Evolutionary conservation across 2,888 invertebrate species (phyloP).

Genomic region (Drosophila yooni): DNA sequence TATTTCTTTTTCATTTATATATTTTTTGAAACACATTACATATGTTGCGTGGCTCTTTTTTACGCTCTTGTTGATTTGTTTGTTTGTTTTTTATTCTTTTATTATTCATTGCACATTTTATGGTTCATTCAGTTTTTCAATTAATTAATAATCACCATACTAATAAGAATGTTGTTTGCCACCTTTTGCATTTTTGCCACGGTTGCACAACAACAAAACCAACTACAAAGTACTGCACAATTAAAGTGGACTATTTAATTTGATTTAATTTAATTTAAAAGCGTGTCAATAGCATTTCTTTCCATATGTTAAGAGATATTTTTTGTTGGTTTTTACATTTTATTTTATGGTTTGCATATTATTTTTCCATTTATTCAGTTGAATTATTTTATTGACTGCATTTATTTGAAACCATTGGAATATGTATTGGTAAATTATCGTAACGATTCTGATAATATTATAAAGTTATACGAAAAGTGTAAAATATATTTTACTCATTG

Average conservation of each 20-base stretch:
- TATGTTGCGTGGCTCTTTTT: slow-evolving; percentile 46
- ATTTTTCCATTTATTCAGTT: slow-evolving; percentile 3
- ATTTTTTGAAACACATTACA: slow-evolving; percentile 44
- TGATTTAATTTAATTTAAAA: slow-evolving; percentile 62
- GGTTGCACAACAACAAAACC: not conserved
- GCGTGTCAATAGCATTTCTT: slow-evolving; percentile 68
- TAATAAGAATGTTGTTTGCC: slow-evolving; percentile 63
- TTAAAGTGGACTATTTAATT: slow-evolving; percentile 61
- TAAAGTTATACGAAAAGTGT: not conserved
- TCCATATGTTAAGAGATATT: slow-evolving; percentile 44
- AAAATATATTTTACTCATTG: not conserved
- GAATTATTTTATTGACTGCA: slow-evolving; percentile 46
- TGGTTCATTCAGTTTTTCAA: slow-evolving; percentile 77
- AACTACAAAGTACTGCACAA: slow-evolving; percentile 31
- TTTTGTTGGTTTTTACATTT: not conserved
- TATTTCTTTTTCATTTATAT: slow-evolving; percentile 15
- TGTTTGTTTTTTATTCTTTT: slow-evolving; percentile 33
- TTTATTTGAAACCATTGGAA: slow-evolving; percentile 33
- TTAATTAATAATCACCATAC: slow-evolving; percentile 79
- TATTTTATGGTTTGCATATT: slow-evolving; percentile 14
- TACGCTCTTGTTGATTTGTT: slow-evolving; percentile 14
- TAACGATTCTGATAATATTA: not conserved
- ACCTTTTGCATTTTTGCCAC: slow-evolving; percentile 17
- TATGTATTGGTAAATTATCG: not conserved
- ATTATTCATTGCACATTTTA: slow-evolving; percentile 78